Conservation (phyloP, 2,888 invertebrate species). For the Julus scanicus region DNA sequence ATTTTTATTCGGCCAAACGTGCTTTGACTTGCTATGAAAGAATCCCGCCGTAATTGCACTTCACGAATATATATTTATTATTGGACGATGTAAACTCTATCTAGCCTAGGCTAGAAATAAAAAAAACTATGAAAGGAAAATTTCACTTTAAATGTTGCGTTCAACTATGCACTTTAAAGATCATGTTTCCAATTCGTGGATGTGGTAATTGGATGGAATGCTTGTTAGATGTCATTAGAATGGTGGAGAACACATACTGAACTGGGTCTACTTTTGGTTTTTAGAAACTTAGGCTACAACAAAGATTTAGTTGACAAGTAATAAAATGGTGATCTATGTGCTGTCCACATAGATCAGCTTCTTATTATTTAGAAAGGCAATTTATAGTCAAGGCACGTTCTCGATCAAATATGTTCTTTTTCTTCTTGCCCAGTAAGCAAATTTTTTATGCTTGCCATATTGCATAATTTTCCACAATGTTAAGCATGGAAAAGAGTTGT, state of each 20-base stretch:
- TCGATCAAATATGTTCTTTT: too few species aligned
- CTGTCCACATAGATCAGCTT: neutral
- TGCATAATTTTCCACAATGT: too few species aligned
- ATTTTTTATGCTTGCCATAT: too few species aligned
- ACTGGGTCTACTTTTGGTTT: too few species aligned
- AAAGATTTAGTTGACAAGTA: neutral
- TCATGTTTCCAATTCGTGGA: neutral
- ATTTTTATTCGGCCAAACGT: slow-evolving; percentile 28
- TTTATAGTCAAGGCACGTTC: too few species aligned
- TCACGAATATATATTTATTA: slow-evolving; percentile 13
- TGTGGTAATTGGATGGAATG: neutral
- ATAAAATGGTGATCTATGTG: neutral
- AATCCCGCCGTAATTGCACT: slow-evolving; percentile 15
- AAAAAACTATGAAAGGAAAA: neutral
- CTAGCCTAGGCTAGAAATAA: neutral
- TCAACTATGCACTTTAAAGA: neutral
- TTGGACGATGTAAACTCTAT: neutral
- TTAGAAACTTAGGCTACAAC: neutral
- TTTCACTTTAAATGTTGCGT: neutral
- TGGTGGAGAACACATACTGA: too few species aligned
- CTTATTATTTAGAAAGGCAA: neutral
- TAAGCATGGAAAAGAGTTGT: too few species aligned
- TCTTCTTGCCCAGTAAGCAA: too few species aligned
- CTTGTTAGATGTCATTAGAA: neutral
- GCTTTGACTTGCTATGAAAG: slow-evolving; percentile 5